A percentile compares a stretch with the other conserved stretches of the same genome.
Evolutionary conservation across 2,113 vertebrate species (phyloP).

Genomic region (Cyanocitta stelleri): DNA sequence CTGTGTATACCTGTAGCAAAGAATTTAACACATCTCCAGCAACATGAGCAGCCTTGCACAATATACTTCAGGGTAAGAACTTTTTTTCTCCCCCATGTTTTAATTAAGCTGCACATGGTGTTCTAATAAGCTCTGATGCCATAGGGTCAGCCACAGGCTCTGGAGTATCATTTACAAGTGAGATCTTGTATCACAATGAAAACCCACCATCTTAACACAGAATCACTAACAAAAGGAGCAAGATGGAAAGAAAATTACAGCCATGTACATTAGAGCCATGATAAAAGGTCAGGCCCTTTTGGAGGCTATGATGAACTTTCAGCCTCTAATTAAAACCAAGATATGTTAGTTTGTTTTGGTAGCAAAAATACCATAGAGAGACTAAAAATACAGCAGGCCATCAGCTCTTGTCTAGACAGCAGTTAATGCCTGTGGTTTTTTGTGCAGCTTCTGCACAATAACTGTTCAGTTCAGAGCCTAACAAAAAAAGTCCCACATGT

Average conservation of each 20-base stretch:
- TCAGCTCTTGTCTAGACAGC: background rate
- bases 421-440: fast-evolving
- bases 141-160: background rate
- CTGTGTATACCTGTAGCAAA: background rate
- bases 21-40: background rate
- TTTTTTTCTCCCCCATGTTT: background rate
- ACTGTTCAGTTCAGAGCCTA: background rate
- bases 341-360: background rate
- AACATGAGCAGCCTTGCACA: background rate
- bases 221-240: background rate
- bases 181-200: background rate
- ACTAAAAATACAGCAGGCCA: background rate
- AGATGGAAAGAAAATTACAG: background rate
- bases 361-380: background rate
- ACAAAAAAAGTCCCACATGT: background rate
- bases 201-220: background rate
- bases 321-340: background rate
- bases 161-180: background rate
- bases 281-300: background rate
- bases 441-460: background rate
- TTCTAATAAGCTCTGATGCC: background rate
- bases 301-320: background rate
- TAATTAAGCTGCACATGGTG: background rate
- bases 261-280: background rate
- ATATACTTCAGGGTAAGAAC: background rate